Percentiles rank a stretch among this genome's conserved stretches.
Evolutionary conservation across 2,797 vertebrate genomes (phyloP).

Genomic region (Gymnodraco acuticeps): DNA sequence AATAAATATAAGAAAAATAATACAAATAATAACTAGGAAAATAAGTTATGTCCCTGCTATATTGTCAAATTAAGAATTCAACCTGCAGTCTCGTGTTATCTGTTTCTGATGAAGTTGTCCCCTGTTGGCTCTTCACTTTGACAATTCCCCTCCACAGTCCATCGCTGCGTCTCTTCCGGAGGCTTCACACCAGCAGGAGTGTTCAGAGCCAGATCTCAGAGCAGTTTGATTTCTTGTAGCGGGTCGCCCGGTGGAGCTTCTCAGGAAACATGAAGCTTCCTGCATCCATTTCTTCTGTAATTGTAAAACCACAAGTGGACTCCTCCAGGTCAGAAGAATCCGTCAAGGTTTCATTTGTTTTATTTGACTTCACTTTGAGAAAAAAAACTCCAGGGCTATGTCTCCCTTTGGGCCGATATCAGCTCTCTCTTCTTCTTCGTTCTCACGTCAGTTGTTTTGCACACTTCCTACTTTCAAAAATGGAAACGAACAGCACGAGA

Average conservation of each 20-base stretch:
- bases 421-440: conserved; percentile 25
- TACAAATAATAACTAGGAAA: too few species aligned
- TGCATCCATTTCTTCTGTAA: conserved; percentile 39
- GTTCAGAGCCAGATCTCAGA: conserved; percentile 35
- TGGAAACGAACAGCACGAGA: conserved; percentile 83
- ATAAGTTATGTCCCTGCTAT: not conserved
- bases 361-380: conserved; percentile 27
- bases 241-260: conserved; percentile 28
- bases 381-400: conserved; percentile 8
- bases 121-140: conserved; percentile 35
- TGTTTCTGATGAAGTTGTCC: not conserved
- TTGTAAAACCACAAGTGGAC: conserved; percentile 43
- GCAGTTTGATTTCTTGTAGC: conserved; percentile 20
- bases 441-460: conserved; percentile 69
- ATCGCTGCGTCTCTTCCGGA: conserved; percentile 26
- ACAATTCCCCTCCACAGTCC: conserved; percentile 12
- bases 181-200: conserved; percentile 35
- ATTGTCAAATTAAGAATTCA: not conserved
- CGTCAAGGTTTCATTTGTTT: conserved; percentile 45
- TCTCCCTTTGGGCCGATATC: conserved; percentile 47
- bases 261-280: conserved; percentile 20
- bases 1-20: not conserved
- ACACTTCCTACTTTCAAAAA: conserved; percentile 74
- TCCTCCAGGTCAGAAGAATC: conserved; percentile 2
- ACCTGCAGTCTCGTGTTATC: not conserved